Conservation (phyloP, 1,140 invertebrate species). For the Vollenhovia emeryi region DNA sequence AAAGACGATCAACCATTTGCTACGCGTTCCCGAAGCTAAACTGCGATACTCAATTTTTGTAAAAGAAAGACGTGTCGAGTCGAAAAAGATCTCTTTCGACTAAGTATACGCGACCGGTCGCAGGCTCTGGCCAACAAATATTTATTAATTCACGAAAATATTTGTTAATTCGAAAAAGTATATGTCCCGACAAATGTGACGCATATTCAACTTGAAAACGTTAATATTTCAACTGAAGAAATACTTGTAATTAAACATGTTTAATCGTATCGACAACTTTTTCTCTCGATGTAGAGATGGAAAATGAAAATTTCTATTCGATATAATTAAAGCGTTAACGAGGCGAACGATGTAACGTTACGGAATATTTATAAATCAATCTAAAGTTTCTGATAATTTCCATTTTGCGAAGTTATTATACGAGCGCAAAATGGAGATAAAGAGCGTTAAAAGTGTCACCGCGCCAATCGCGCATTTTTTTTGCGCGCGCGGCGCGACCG, state of each 20-base stretch:
- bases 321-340: neutral
- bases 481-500: neutral
- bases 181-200: no score
- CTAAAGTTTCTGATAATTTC: neutral
- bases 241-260: no score
- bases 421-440: neutral
- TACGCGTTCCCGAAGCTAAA: neutral
- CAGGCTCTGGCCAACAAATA: no score
- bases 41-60: neutral
- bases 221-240: no score
- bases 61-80: neutral
- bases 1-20: neutral
- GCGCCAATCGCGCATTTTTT: neutral
- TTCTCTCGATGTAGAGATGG: no score
- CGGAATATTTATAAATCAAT: neutral
- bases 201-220: no score
- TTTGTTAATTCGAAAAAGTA: no score
- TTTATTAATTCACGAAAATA: no score
- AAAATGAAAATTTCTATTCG: neutral
- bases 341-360: neutral
- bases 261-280: no score
- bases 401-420: neutral
- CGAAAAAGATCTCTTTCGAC: no score
- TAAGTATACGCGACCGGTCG: no score
- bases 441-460: neutral